phyloP scores from a whole-genome alignment of 2,113 vertebrate genomes.

The Brachionichthys hirsutus region DNA sequence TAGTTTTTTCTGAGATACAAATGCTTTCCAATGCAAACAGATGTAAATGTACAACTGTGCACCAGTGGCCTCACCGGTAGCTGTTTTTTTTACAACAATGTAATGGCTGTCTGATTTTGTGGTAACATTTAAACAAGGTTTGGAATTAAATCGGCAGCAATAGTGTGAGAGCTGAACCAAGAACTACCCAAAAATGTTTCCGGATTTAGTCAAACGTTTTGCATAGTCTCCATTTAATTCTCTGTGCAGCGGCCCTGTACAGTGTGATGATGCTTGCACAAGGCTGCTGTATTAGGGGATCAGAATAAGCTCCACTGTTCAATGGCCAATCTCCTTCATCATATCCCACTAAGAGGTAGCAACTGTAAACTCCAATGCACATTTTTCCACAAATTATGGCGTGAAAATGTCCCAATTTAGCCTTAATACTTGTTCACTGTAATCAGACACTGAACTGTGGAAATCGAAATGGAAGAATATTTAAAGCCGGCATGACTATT shows the following conservation, averaged over 20 bases:
- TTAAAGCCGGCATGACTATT: conserved; percentile 3
- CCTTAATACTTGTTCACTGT: conserved; percentile 20
- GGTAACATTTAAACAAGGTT: conserved; percentile 9
- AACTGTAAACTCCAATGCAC: neutral
- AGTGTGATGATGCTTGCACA: conserved; percentile 7
- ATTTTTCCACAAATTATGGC: conserved; percentile 4
- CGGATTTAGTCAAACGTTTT: conserved; percentile 16
- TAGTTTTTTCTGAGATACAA: conserved; percentile 50
- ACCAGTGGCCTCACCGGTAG: conserved; percentile 14
- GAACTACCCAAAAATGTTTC: conserved; percentile 7
- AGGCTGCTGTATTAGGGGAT: conserved; percentile 1
- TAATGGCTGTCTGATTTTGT: conserved; percentile 26
- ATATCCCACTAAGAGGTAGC: conserved; percentile 13
- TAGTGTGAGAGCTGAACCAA: conserved; percentile 22
- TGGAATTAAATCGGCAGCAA: conserved; percentile 17
- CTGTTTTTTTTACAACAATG: conserved; percentile 29
- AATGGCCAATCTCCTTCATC: conserved; percentile 4
- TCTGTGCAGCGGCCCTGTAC: conserved; percentile 6
- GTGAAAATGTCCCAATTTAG: neutral
- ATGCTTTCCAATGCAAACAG: conserved; percentile 10
- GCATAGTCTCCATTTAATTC: conserved; percentile 17
- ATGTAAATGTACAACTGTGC: too few relatives aligned
- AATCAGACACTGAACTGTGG: conserved; percentile 27
- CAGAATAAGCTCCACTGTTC: conserved; percentile 21
- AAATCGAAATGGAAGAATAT: conserved; percentile 38